A percentile compares a stretch with the other conserved stretches of the same genome.
phyloP scores from a whole-genome alignment of 2,888 invertebrate genomes.

The Unio delphinus region DNA sequence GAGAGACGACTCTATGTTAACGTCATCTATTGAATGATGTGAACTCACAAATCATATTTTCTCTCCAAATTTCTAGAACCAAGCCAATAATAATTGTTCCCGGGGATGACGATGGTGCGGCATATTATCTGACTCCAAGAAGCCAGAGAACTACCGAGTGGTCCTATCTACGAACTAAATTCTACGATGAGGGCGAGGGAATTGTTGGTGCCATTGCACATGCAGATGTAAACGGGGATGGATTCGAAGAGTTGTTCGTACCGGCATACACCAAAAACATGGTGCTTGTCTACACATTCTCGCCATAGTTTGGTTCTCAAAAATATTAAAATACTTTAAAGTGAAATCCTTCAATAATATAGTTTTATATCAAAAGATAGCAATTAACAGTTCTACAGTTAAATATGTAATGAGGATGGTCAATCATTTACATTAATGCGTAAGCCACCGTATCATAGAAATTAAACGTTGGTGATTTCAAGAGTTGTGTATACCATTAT shows the following conservation, averaged over 20 bases:
- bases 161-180: slow-evolving; percentile 38
- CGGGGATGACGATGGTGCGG: slow-evolving; percentile 61
- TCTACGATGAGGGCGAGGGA: slow-evolving; percentile 44
- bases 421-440: too few relatives aligned
- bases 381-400: too few relatives aligned
- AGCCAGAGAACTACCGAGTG: slow-evolving; percentile 40
- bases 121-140: slow-evolving; percentile 41
- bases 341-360: too few relatives aligned
- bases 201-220: slow-evolving; percentile 54
- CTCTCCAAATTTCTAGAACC: slow-evolving; percentile 3
- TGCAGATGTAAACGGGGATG: slow-evolving; percentile 56
- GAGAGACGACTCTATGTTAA: too few relatives aligned
- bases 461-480: too few relatives aligned
- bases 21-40: not conserved
- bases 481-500: too few relatives aligned
- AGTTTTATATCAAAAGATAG: too few relatives aligned
- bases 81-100: slow-evolving; percentile 56
- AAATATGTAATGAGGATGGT: too few relatives aligned
- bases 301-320: slow-evolving; percentile 2
- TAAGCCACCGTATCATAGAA: too few relatives aligned
- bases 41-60: not conserved
- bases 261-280: slow-evolving; percentile 49
- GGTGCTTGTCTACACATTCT: slow-evolving; percentile 46
- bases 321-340: too few relatives aligned
- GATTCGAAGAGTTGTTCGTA: slow-evolving; percentile 53